A percentile compares a stretch with the other conserved stretches of the same genome.
Conservation (phyloP, 2,113 vertebrate genomes). For the Halichoeres trimaculatus region DNA sequence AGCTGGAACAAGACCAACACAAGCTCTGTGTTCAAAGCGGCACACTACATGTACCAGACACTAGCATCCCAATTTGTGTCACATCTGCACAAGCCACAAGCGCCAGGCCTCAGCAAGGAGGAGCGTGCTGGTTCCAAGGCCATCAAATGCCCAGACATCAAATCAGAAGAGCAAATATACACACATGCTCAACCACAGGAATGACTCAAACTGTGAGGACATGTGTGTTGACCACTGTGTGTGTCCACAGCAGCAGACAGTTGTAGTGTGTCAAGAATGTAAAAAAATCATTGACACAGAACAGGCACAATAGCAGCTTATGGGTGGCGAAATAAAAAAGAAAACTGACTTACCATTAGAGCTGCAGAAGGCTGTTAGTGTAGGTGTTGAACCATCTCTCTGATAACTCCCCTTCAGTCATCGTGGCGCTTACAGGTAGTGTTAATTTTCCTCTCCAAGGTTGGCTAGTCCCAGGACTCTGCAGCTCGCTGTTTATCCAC, state of each 20-base stretch:
- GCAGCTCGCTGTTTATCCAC: not conserved
- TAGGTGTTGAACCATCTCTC: constrained; percentile 1
- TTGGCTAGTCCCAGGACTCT: constrained; percentile 13
- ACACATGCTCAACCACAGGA: not conserved
- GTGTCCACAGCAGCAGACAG: not conserved
- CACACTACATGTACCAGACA: not conserved
- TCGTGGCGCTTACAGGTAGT: constrained; percentile 14
- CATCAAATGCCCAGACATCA: not conserved
- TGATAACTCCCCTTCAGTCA: constrained; percentile 17
- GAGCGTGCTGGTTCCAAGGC: not conserved
- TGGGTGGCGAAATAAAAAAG: not conserved
- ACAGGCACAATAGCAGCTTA: not conserved
- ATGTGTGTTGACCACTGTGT: not conserved
- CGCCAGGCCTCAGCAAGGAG: not conserved
- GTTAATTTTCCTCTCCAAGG: constrained; percentile 33
- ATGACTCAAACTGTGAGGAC: not conserved
- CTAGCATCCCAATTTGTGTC: not conserved
- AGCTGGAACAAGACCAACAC: not conserved
- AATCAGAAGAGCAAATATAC: not conserved
- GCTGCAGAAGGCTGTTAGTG: not conserved
- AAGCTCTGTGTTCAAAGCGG: not conserved
- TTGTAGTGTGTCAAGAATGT: not conserved
- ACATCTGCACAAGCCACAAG: not conserved
- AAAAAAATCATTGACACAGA: not conserved
- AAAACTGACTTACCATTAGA: not conserved